phyloP scores from a whole-genome alignment of 1,140 invertebrate genomes.

The Teleopsis dalmanni region DNA sequence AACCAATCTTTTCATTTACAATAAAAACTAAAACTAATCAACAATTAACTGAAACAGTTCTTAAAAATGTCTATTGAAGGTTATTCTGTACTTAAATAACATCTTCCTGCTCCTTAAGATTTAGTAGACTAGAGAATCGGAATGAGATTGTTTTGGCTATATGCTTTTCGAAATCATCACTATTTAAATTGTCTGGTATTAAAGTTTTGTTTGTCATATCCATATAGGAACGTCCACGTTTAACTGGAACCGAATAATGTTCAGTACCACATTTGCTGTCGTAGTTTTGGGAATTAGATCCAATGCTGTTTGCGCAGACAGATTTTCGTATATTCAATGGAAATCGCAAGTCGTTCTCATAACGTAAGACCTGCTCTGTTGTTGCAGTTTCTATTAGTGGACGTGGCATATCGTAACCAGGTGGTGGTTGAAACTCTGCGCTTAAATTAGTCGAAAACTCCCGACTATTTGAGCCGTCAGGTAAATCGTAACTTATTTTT shows the following conservation, averaged over 20 bases:
- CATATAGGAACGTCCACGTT: conserved; percentile 35
- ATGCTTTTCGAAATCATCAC: conserved; percentile 39
- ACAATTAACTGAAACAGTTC: neutral
- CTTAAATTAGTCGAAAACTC: conserved; percentile 19
- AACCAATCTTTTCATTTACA: too few species aligned
- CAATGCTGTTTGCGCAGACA: conserved; percentile 12
- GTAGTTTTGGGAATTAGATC: conserved; percentile 31
- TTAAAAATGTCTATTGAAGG: too few species aligned
- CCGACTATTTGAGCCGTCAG: conserved; percentile 26
- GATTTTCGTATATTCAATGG: conserved; percentile 37
- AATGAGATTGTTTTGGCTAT: conserved; percentile 41
- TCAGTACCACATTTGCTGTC: conserved; percentile 18
- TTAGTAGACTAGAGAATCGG: conserved; percentile 39
- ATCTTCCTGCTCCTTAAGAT: conserved; percentile 33
- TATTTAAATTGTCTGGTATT: conserved; percentile 39
- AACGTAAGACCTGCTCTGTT: conserved; percentile 33
- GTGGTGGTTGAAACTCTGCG: conserved; percentile 23
- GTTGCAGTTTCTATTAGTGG: conserved; percentile 32
- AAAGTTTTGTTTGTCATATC: conserved; percentile 41
- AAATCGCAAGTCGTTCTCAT: conserved; percentile 40
- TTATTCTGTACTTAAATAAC: too few species aligned
- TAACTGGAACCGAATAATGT: conserved; percentile 37
- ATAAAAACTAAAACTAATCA: too few species aligned
- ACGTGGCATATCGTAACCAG: conserved; percentile 38
- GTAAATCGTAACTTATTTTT: conserved; percentile 31